Evolutionary conservation across 2,113 vertebrate genomes (phyloP).

Genomic region (Egretta garzetta): DNA sequence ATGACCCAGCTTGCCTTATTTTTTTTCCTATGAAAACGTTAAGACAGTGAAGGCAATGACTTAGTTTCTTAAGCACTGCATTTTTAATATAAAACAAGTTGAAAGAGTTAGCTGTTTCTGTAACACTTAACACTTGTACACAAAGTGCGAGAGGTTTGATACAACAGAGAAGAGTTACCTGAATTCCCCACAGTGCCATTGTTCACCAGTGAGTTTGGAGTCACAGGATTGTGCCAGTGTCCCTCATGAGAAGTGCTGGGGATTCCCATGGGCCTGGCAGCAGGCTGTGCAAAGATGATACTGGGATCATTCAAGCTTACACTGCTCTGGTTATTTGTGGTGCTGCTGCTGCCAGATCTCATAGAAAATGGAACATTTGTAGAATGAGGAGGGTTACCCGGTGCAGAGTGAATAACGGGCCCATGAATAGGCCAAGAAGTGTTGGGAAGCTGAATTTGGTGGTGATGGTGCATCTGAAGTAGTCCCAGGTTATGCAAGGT

Average conservation of each 20-base stretch:
- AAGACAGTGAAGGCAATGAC: neutral
- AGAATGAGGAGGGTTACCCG: slow-evolving; percentile 83
- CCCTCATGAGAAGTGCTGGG: slow-evolving; percentile 85
- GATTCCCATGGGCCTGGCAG: slow-evolving; percentile 84
- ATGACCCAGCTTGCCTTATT: neutral
- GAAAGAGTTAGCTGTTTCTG: slow-evolving; percentile 36
- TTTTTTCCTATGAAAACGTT: neutral
- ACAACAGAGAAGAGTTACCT: slow-evolving; percentile 82
- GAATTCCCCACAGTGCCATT: slow-evolving; percentile 92
- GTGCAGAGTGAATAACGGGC: slow-evolving; percentile 85
- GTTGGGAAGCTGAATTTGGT: slow-evolving; percentile 83
- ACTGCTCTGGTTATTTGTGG: slow-evolving; percentile 76
- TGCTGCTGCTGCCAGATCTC: slow-evolving; percentile 76
- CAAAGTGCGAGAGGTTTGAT: slow-evolving; percentile 39
- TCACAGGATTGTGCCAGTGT: slow-evolving; percentile 92
- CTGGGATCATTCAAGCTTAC: slow-evolving; percentile 96
- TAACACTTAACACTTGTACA: slow-evolving; percentile 52
- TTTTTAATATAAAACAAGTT: neutral
- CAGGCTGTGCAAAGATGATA: slow-evolving; percentile 98
- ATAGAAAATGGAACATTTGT: slow-evolving; percentile 83
- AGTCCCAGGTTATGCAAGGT: slow-evolving; percentile 87
- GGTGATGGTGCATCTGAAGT: slow-evolving; percentile 83
- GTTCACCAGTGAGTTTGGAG: slow-evolving; percentile 89
- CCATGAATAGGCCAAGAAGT: slow-evolving; percentile 93
- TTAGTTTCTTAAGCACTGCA: neutral